These are phyloP conservation scores for Gasteruption jaculator DNA, from an alignment of 2,888 invertebrate genomes.

Conservation along the genomic window DNA sequence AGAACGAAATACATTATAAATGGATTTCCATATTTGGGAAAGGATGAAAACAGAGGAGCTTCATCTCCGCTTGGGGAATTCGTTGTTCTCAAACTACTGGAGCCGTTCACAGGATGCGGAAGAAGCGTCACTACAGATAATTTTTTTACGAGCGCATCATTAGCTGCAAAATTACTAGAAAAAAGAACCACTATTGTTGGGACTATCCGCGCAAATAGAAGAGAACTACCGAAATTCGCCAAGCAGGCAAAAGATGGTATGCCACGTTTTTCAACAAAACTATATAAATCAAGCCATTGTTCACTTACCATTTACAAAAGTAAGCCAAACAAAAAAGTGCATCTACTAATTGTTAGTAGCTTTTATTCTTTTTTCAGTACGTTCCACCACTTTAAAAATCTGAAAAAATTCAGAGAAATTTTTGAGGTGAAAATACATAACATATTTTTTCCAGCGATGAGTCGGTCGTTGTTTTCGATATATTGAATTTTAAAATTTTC, in stretches of 20 bases:
- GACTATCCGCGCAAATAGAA: conserved; percentile 25
- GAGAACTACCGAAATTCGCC: conserved; percentile 13
- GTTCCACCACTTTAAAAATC: too few relatives aligned
- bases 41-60: conserved; percentile 19
- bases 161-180: conserved; percentile 23
- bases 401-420: too few relatives aligned
- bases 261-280: conserved; percentile 22
- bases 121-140: conserved; percentile 27
- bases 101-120: conserved; percentile 23
- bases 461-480: too few relatives aligned
- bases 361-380: too few relatives aligned
- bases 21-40: conserved; percentile 22
- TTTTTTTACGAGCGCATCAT: conserved; percentile 24
- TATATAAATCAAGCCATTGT: conserved; percentile 20
- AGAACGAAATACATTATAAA: conserved; percentile 20
- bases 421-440: too few relatives aligned
- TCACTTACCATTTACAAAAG: conserved; percentile 29
- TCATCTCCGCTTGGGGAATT: conserved; percentile 19
- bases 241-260: conserved; percentile 12
- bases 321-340: conserved; percentile 28
- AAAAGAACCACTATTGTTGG: conserved; percentile 29
- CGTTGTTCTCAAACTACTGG: conserved; percentile 25
- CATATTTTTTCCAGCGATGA: too few relatives aligned
- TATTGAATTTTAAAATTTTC: too few relatives aligned
- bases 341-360: too few relatives aligned